phyloP scores from a whole-genome alignment of 2,888 invertebrate species.

The Sabellastarte sp. region DNA sequence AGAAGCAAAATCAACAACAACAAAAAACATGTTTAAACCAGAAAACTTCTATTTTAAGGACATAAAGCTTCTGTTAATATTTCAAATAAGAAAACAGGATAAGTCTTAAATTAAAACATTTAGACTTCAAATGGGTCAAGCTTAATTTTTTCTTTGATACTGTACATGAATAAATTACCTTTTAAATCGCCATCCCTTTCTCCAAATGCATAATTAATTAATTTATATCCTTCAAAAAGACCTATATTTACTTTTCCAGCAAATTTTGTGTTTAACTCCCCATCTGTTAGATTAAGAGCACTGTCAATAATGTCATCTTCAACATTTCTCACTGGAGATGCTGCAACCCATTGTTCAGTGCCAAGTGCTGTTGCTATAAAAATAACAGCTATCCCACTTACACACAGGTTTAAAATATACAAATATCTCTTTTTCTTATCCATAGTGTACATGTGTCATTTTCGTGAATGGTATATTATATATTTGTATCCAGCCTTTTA shows the following conservation, averaged over 20 bases:
- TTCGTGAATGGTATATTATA: too few relatives aligned
- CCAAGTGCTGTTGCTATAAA: constrained; percentile 3
- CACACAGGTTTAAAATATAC: neutral
- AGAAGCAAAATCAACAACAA: too few relatives aligned
- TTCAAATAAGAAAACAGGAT: too few relatives aligned
- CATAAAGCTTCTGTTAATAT: too few relatives aligned
- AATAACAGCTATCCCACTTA: neutral
- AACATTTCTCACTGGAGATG: neutral
- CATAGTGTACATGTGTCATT: too few relatives aligned
- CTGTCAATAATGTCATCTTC: neutral
- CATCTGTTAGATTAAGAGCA: neutral
- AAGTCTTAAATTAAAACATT: too few relatives aligned
- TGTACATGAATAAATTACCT: too few relatives aligned
- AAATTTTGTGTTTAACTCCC: neutral
- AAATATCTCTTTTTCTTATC: constrained; percentile 6
- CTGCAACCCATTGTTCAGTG: neutral
- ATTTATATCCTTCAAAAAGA: neutral
- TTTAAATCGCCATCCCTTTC: neutral
- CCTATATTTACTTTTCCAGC: neutral
- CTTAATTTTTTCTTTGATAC: too few relatives aligned
- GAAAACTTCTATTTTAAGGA: too few relatives aligned
- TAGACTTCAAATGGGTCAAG: too few relatives aligned
- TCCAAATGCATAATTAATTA: neutral
- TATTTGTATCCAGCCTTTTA: too few relatives aligned
- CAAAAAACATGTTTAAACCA: too few relatives aligned